Percentiles rank a stretch among this genome's conserved stretches.
phyloP scores from a whole-genome alignment of 92 coral and sea anemone genomes.

The Palythoa grandiflora region DNA sequence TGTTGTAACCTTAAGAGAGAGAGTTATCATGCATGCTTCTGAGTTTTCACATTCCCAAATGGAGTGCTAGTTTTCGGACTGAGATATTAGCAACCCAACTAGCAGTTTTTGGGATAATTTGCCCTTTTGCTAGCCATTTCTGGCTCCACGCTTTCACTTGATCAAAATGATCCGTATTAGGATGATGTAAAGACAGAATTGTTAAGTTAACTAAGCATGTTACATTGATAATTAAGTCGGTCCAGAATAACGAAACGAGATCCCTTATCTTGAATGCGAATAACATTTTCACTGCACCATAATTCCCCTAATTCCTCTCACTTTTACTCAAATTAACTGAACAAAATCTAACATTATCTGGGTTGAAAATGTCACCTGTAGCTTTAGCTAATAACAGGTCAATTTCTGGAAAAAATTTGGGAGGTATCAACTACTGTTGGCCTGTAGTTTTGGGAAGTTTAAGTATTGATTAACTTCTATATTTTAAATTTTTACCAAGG shows the following conservation, averaged over 20 bases:
- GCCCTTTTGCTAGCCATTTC: slow-evolving; percentile 50
- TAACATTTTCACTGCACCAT: slow-evolving; percentile 9
- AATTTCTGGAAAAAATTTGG: slow-evolving; percentile 49
- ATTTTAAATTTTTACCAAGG: not conserved
- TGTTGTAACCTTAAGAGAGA: too few species aligned
- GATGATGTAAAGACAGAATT: slow-evolving; percentile 1
- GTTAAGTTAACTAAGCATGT: slow-evolving; percentile 48
- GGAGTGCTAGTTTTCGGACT: slow-evolving; percentile 54
- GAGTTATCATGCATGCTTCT: too few species aligned
- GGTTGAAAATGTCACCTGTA: slow-evolving; percentile 41
- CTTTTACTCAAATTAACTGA: slow-evolving; percentile 40
- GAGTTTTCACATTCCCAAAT: slow-evolving; percentile 54
- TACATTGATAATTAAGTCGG: slow-evolving; percentile 17
- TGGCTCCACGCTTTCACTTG: slow-evolving; percentile 22
- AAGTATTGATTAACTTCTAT: not conserved
- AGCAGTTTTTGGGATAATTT: slow-evolving; percentile 48
- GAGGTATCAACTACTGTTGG: slow-evolving; percentile 58
- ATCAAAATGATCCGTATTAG: too few species aligned
- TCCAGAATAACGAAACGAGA: slow-evolving; percentile 37
- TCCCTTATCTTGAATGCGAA: slow-evolving; percentile 59
- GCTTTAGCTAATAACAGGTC: slow-evolving; percentile 50
- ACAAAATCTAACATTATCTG: slow-evolving; percentile 15
- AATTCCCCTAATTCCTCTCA: slow-evolving; percentile 45
- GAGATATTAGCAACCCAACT: slow-evolving; percentile 38
- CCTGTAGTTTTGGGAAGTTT: slow-evolving; percentile 40